These are phyloP conservation scores for Sipunculus nudus DNA, from an alignment of 2,888 invertebrate genomes.

Conservation along the genomic window DNA sequence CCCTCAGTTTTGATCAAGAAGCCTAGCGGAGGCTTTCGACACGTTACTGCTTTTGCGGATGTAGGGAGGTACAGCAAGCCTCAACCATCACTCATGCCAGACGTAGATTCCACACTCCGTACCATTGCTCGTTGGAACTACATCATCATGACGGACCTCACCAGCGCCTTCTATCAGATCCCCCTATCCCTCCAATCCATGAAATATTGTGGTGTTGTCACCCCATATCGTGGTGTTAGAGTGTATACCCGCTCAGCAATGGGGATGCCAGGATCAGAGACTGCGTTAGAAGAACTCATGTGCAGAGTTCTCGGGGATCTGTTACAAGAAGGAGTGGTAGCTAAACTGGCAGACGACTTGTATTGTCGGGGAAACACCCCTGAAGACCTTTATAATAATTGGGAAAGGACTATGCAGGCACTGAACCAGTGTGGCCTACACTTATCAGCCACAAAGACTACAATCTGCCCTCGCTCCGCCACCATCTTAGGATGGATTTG, in stretches of 20 bases:
- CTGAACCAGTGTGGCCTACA: constrained; percentile 6
- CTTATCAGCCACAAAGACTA: constrained; percentile 22
- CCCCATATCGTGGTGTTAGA: constrained; percentile 7
- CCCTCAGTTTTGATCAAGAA: constrained; percentile 9
- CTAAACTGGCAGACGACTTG: constrained; percentile 25
- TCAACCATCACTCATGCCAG: constrained; percentile 25
- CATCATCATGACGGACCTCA: constrained; percentile 32
- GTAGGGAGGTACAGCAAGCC: constrained; percentile 42
- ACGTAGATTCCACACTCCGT: constrained; percentile 25
- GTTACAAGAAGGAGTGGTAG: constrained; percentile 16
- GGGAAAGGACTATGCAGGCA: constrained; percentile 8
- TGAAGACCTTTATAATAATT: constrained; percentile 14
- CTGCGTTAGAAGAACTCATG: constrained; percentile 23
- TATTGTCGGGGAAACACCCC: constrained; percentile 15
- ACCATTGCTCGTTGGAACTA: constrained; percentile 26
- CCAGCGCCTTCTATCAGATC: constrained; percentile 39
- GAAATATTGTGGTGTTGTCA: constrained; percentile 35
- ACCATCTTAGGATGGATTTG: constrained; percentile 31
- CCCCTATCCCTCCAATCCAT: constrained; percentile 35
- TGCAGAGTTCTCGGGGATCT: constrained; percentile 28
- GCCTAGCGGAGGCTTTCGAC: constrained; percentile 23
- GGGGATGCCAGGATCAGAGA: constrained; percentile 34
- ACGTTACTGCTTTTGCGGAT: constrained; percentile 44
- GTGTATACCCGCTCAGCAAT: constrained; percentile 27
- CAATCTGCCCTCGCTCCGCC: constrained; percentile 7